Percentiles rank a stretch among this genome's conserved stretches.
Evolutionary conservation across 2,113 vertebrate genomes (phyloP).

Genomic region (Dasyprocta punctata): DNA sequence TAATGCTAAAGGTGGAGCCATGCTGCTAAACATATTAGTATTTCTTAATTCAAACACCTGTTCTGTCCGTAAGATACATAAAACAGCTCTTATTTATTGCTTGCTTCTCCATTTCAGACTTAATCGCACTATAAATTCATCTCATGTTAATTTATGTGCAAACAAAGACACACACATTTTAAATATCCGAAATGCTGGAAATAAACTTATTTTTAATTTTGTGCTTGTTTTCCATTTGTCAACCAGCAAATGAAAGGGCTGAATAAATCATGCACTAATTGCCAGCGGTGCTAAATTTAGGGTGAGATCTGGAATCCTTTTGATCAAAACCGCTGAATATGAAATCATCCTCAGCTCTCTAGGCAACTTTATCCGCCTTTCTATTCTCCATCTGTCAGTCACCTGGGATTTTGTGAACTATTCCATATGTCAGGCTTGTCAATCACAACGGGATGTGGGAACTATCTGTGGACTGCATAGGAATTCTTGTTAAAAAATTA

Average conservation of each 20-base stretch:
- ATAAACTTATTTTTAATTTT: slow-evolving; percentile 94
- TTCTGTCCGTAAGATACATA: slow-evolving; percentile 87
- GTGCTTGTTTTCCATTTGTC: slow-evolving; percentile 94
- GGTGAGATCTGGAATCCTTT: slow-evolving; percentile 96
- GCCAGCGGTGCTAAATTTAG: slow-evolving; percentile 99
- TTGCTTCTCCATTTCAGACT: slow-evolving; percentile 90
- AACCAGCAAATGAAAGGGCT: slow-evolving; percentile 95
- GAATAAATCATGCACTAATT: slow-evolving; percentile 97
- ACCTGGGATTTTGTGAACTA: slow-evolving; percentile 99
- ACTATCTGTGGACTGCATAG: slow-evolving; percentile 92
- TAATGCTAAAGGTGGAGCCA: slow-evolving; percentile 90
- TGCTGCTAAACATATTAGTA: slow-evolving; percentile 92
- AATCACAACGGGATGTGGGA: slow-evolving; percentile 98
- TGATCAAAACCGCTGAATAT: slow-evolving; percentile 96
- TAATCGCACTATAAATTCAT: slow-evolving; percentile 92
- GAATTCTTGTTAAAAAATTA: slow-evolving; percentile 92
- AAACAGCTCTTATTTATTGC: slow-evolving; percentile 89
- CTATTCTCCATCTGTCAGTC: slow-evolving; percentile 96
- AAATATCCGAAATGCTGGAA: slow-evolving; percentile 91
- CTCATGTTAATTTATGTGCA: slow-evolving; percentile 93
- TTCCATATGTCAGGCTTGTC: slow-evolving; percentile 99
- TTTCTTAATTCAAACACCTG: slow-evolving; percentile 92
- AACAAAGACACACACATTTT: slow-evolving; percentile 92
- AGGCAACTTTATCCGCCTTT: slow-evolving; percentile 96
- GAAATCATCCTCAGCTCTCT: slow-evolving; percentile 94